phyloP scores from a whole-genome alignment of 2,888 invertebrate species.

The Frankliniella intonsa region DNA sequence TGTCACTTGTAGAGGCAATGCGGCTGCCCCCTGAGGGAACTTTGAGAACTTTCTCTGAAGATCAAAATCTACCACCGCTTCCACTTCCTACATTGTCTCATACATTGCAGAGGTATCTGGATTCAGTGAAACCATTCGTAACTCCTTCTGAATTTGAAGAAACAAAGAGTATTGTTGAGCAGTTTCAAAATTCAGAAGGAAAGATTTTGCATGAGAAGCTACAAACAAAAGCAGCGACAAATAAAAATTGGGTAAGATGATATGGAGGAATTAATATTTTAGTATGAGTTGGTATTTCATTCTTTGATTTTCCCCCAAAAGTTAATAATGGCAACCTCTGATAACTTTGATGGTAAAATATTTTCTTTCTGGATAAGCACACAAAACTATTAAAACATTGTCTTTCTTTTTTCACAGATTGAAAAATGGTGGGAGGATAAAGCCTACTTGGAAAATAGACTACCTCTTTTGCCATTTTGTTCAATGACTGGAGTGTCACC shows the following conservation, averaged over 20 bases:
- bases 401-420: slow-evolving; percentile 39
- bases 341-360: background rate
- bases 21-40: slow-evolving; percentile 24
- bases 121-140: slow-evolving; percentile 51
- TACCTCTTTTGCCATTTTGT: slow-evolving; percentile 51
- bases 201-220: slow-evolving; percentile 49
- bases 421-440: slow-evolving; percentile 56
- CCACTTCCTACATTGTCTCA: slow-evolving; percentile 53
- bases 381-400: background rate
- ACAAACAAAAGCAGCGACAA: slow-evolving; percentile 45
- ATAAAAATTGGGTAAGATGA: slow-evolving; percentile 52
- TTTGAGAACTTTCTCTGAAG: slow-evolving; percentile 49
- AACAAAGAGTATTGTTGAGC: slow-evolving; percentile 47
- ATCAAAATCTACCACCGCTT: slow-evolving; percentile 51
- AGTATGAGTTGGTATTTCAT: background rate
- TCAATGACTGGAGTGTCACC: slow-evolving; percentile 48
- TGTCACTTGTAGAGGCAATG: background rate
- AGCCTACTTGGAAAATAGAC: slow-evolving; percentile 51
- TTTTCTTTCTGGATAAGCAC: slow-evolving; percentile 5
- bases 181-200: slow-evolving; percentile 52
- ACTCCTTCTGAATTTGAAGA: slow-evolving; percentile 47
- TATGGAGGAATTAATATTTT: background rate
- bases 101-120: slow-evolving; percentile 53
- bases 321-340: background rate
- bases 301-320: background rate